phyloP scores from a whole-genome alignment of 1,140 invertebrate species.

The Chrysomallon squamiferum region DNA sequence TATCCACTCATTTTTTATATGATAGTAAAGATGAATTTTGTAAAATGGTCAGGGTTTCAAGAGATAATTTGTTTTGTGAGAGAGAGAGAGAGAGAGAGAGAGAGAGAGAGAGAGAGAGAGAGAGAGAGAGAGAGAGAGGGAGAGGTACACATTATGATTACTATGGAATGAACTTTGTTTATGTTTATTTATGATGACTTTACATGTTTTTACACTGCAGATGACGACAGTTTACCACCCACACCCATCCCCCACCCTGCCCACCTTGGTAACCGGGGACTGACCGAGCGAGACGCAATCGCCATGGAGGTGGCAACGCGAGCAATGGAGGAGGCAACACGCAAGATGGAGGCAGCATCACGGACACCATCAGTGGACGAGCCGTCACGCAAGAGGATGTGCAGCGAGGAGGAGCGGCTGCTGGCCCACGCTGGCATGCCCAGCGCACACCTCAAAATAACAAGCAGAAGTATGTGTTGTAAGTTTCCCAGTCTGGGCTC shows the following conservation, averaged over 20 bases:
- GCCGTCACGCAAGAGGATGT: constrained; percentile 61
- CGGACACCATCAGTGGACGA: constrained; percentile 48
- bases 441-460: constrained; percentile 87
- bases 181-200: too few relatives aligned
- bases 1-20: too few relatives aligned
- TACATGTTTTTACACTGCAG: constrained; percentile 22
- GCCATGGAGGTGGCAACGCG: constrained; percentile 62
- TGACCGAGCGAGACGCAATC: constrained; percentile 60
- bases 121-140: too few relatives aligned
- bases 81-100: too few relatives aligned
- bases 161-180: too few relatives aligned
- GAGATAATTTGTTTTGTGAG: too few relatives aligned
- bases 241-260: constrained; percentile 44
- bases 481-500: not conserved
- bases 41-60: too few relatives aligned
- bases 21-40: too few relatives aligned
- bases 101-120: too few relatives aligned
- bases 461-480: constrained; percentile 77
- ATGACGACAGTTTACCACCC: constrained; percentile 54
- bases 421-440: constrained; percentile 63
- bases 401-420: constrained; percentile 62
- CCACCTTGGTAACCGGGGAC: constrained; percentile 48
- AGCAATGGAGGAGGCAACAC: constrained; percentile 61
- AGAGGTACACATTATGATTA: too few relatives aligned
- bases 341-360: constrained; percentile 59